phyloP scores from a whole-genome alignment of 2,113 vertebrate species.

The Columbina picui region DNA sequence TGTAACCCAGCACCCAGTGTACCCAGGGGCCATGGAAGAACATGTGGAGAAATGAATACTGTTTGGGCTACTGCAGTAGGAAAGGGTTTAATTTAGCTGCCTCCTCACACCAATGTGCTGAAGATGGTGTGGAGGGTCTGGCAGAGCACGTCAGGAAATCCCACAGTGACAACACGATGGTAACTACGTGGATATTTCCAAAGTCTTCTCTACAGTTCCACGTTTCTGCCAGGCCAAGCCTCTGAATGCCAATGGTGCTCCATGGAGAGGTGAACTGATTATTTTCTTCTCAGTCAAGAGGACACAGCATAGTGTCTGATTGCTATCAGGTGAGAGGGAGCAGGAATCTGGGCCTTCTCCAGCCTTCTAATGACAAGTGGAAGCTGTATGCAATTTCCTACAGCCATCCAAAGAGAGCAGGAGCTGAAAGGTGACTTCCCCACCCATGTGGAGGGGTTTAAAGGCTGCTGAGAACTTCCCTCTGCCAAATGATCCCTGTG shows the following conservation, averaged over 20 bases:
- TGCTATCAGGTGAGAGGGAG: background rate
- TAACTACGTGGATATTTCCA: background rate
- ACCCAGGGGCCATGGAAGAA: background rate
- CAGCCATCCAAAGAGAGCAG: background rate
- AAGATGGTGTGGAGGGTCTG: background rate
- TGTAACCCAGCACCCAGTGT: background rate
- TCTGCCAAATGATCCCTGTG: background rate
- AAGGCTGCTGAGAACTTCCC: conserved; percentile 19
- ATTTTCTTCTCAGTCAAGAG: background rate
- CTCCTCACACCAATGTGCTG: accelerated
- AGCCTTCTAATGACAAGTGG: background rate
- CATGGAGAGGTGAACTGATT: background rate
- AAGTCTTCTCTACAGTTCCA: background rate
- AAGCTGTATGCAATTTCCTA: background rate
- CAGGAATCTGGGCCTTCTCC: background rate
- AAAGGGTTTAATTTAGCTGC: background rate
- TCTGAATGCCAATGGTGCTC: background rate
- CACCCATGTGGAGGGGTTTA: background rate
- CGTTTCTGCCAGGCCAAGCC: accelerated
- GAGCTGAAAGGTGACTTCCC: background rate
- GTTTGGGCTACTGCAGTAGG: background rate
- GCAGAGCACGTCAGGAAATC: background rate
- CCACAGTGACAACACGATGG: background rate
- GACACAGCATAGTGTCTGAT: background rate
- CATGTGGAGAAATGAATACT: background rate